Percentiles rank a stretch among this genome's conserved stretches.
Conservation (phyloP, 2,797 vertebrate genomes). For the Mus caroli region DNA sequence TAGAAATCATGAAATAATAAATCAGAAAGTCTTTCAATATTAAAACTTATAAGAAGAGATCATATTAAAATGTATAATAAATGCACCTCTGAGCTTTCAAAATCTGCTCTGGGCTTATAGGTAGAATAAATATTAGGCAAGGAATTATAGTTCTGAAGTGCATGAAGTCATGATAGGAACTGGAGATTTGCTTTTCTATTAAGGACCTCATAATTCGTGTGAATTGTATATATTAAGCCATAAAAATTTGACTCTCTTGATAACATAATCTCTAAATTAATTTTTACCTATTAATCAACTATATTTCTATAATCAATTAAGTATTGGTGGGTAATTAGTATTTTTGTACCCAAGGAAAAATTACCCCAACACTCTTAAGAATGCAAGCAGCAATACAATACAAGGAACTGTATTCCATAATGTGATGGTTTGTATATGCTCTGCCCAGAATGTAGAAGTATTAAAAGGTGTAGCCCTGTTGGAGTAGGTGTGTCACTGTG, state of each 20-base stretch:
- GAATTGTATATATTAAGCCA: not conserved
- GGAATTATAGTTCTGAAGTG: not conserved
- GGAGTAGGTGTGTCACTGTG: too few relatives aligned
- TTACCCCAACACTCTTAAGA: not conserved
- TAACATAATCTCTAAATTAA: not conserved
- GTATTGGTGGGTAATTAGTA: conserved; percentile 26
- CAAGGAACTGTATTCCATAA: not conserved
- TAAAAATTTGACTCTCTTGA: conserved; percentile 1
- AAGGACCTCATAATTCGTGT: not conserved
- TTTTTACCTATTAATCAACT: conserved; percentile 20
- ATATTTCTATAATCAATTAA: conserved; percentile 16
- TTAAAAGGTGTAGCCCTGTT: too few relatives aligned
- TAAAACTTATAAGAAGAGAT: not conserved
- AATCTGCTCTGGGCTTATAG: conserved; percentile 9
- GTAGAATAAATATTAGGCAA: conserved; percentile 46
- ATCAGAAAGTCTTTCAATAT: conserved; percentile 34
- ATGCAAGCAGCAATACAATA: not conserved
- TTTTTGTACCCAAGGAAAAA: conserved; percentile 3
- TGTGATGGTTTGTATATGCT: too few relatives aligned
- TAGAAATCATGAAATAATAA: conserved; percentile 41
- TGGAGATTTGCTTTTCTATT: conserved; percentile 19
- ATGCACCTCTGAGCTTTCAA: not conserved
- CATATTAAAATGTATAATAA: conserved; percentile 30
- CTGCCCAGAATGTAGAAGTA: too few relatives aligned
- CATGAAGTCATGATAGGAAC: not conserved